These are phyloP conservation scores for Eupithecia subumbrata DNA, from an alignment of 2,888 invertebrate genomes.

Conservation along the genomic window DNA sequence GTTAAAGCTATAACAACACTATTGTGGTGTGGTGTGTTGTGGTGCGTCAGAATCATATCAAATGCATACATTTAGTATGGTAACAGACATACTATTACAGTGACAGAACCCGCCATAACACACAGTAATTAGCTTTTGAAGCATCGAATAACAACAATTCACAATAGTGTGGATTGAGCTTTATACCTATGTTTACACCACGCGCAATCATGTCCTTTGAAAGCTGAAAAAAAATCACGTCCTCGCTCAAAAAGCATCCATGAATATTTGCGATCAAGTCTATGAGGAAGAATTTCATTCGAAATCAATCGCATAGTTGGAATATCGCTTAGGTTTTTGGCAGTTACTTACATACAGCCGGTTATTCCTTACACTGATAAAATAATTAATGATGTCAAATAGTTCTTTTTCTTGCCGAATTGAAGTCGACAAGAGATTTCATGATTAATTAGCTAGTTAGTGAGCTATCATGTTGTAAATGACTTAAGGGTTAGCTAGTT, in stretches of 20 bases:
- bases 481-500: no score
- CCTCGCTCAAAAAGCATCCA: background rate
- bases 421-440: background rate
- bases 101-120: background rate
- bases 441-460: background rate
- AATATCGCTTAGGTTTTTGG: background rate
- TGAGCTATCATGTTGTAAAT: no score
- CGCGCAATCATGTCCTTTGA: background rate
- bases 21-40: no score
- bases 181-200: background rate
- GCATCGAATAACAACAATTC: no score
- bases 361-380: background rate
- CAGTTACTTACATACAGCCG: background rate
- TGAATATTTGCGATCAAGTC: background rate
- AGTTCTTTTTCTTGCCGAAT: background rate
- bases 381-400: background rate
- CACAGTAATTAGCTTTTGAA: background rate
- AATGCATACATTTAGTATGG: background rate
- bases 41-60: no score
- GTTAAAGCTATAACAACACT: no score
- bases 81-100: background rate
- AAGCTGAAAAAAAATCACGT: background rate
- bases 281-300: background rate
- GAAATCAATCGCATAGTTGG: background rate
- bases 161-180: no score